Evolutionary conservation across 2,797 vertebrate genomes (phyloP), one percentile per base, ranked within the genome.

Genomic region (Melopsittacus undulatus): DNA sequence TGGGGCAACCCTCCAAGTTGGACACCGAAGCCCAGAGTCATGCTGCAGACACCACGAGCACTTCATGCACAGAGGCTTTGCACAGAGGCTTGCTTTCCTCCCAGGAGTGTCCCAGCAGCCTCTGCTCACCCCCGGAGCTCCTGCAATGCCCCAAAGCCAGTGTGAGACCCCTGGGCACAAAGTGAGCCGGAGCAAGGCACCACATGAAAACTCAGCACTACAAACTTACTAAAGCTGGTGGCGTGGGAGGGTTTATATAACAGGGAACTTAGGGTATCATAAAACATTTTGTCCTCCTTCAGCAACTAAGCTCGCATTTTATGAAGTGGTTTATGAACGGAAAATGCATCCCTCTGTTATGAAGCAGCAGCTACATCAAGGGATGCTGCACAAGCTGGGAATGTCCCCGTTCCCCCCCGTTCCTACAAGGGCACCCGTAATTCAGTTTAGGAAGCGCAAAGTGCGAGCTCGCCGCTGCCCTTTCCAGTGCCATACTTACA

Each of bases 401-500:
- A 9, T 29, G 38, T 7, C 62, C 40, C 76, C 10, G 2, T 20
- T 13, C 7, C 40, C 64, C 56, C 59, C 38, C 59, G 17, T 5
- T 45, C n/a, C 80, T 13, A 2, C 45, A 38, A 26, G 49, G 30
- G 29, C 63, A 11, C 43, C 38, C 38, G n/a, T 36, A n/a, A 34
- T 42, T 67, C 36, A 10, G 1, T 2, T 26, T 6, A 12, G 87
- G 21, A 34, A 68, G 40, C 11, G 10, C 5, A 2, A 40, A 51
- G 72, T 4, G 68, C 85, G 74, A 14, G 20, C 24, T 29, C 76
- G 49, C 62, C 52, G n/a, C 14, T 20, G 56, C 17, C 74, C 29
- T 46, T 45, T 40, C 57, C 54, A 40, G 61, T 24, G 69, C 54
- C 91, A 66, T 96, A 98, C 99, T 99, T 98, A 99, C 99, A 99